Base-by-base conservation (phyloP, 2,113 vertebrate species). In the Paralichthys olivaceus region DNA sequence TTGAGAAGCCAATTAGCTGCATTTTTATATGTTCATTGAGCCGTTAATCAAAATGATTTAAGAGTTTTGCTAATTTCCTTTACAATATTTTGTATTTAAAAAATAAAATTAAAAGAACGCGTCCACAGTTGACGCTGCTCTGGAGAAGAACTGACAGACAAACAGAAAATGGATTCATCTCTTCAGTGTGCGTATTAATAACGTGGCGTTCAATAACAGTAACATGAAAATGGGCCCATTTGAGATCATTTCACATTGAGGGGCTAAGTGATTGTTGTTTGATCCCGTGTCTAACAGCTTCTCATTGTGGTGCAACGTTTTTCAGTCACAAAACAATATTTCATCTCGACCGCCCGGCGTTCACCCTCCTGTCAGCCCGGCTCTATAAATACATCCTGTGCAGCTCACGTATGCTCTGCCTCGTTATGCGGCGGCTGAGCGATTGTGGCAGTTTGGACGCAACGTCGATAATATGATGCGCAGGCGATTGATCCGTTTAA, bases 401-500 rank as follows among this genome's bases (percentile, higher is more conserved):
- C 53, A 6, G 61, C 45, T 72, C 59, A 53, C 5, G 9, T 61
- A 13, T 55, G 59, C 66, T 69, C 28, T 6, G 15, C 8, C 55
- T 59, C 0, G 25, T 77, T 54, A 22, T 1, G 4, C 12, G 11
- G 67, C 32, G 4, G 54, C 72, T 53, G 59, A 77, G 15, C 19
- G 55, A 6, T 59, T 13, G 67, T 54, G 57, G 9, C 61, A 9
- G 34, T 54, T 64, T 29, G 12, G 17, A 59, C 7, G 14, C 32
- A 19, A 2, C 7, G 49, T 75, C 23, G 4, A 69, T 69, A 58
- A 26, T 7, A 53, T 4, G 29, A 20, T 53, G 37, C 61, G 53
- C 25, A 80, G 43, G 0, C 25, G 65, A 83, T 58, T 55, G 51
- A 83, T 80, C 70, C 0, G 47, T 74, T 64, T 29, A 26, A 61